phyloP scores from a whole-genome alignment of 2,888 invertebrate species.

The Coecobrya sp. region DNA sequence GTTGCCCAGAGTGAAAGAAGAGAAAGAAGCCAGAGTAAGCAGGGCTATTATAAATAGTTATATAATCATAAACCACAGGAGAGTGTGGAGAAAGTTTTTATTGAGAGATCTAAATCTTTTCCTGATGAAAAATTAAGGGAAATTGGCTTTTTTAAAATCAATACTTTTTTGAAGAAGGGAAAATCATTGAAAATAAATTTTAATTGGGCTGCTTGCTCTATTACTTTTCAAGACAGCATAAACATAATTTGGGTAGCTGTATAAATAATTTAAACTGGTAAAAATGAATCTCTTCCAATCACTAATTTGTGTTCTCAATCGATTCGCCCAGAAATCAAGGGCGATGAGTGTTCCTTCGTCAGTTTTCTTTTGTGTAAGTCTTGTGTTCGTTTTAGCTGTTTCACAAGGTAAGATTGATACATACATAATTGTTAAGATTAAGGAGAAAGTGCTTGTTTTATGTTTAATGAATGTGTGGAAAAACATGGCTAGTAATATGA shows the following conservation, averaged over 20 bases:
- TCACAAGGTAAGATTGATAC: slow-evolving; percentile 74
- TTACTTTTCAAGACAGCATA: background rate
- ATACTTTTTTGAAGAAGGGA: background rate
- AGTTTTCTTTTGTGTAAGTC: slow-evolving; percentile 61
- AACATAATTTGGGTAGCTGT: background rate
- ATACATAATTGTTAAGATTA: too few relatives aligned
- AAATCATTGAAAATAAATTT: background rate
- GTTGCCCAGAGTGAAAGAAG: slow-evolving; percentile 17
- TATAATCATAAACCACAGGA: slow-evolving; percentile 39
- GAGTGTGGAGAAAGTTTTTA: slow-evolving; percentile 8
- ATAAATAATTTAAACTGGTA: slow-evolving; percentile 22
- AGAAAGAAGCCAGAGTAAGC: slow-evolving; percentile 53
- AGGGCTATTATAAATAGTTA: slow-evolving; percentile 44
- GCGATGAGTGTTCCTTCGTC: slow-evolving; percentile 64
- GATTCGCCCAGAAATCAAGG: slow-evolving; percentile 53
- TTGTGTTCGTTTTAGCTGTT: slow-evolving; percentile 42
- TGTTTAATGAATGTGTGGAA: too few relatives aligned
- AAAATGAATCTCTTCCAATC: slow-evolving; percentile 77
- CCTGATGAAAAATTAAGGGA: slow-evolving; percentile 41
- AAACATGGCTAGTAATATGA: too few relatives aligned
- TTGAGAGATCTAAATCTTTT: slow-evolving; percentile 44
- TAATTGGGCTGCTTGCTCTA: background rate
- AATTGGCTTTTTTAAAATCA: slow-evolving; percentile 1
- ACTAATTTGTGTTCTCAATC: slow-evolving; percentile 66
- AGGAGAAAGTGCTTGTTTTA: too few relatives aligned